Conservation (phyloP, 1,140 invertebrate species). For the Ctenoplectra terminalis region DNA sequence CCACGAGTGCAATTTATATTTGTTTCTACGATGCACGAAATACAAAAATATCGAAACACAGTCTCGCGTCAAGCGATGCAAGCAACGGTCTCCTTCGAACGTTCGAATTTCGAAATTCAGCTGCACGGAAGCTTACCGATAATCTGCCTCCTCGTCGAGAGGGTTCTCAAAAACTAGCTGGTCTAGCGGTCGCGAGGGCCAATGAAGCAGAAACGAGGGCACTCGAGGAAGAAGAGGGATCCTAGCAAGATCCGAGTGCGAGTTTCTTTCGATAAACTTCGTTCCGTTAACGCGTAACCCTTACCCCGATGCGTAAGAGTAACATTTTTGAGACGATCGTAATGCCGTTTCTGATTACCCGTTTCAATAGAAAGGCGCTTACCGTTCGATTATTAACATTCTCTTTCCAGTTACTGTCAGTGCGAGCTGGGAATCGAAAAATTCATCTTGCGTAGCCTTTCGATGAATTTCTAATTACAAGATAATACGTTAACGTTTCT, state of each 20-base stretch:
- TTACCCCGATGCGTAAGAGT: not conserved
- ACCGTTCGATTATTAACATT: not conserved
- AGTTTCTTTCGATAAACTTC: slow-evolving; percentile 4
- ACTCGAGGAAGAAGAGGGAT: not conserved
- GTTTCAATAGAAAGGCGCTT: not conserved
- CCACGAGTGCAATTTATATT: too few relatives aligned
- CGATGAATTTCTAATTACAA: slow-evolving; percentile 57
- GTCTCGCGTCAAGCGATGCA: not conserved
- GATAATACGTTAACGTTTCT: slow-evolving; percentile 46
- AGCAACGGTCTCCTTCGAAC: not conserved
- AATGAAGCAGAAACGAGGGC: not conserved
- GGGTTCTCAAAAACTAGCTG: not conserved
- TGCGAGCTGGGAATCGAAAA: not conserved
- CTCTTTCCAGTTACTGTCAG: not conserved
- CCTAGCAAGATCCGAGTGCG: not conserved
- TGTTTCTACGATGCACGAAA: too few relatives aligned
- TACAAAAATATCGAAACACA: too few relatives aligned
- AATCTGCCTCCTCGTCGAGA: not conserved
- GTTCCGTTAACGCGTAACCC: not conserved
- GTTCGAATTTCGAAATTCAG: not conserved
- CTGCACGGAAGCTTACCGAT: not conserved
- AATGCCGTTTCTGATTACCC: not conserved
- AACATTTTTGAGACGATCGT: not conserved
- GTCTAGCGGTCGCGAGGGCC: not conserved
- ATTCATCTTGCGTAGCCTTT: slow-evolving; percentile 16